Conservation (phyloP, 1,140 invertebrate genomes). For the Drosophila parabipectinata region DNA sequence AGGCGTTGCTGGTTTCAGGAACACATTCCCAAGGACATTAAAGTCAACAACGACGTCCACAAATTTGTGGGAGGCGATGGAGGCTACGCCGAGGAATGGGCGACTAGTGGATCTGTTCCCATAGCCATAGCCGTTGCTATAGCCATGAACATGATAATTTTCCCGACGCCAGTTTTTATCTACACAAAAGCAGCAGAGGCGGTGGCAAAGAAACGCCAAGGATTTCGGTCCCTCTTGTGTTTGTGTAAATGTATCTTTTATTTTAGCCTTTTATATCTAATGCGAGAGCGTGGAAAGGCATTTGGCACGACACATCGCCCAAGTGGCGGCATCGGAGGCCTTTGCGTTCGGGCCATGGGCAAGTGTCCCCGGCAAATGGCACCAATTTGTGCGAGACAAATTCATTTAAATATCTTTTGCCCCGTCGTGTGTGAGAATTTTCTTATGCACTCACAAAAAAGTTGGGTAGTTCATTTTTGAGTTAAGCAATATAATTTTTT, state of each 20-base stretch:
- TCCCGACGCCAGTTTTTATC: constrained; percentile 82
- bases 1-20: constrained; percentile 30
- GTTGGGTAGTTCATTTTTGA: too few relatives aligned
- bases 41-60: constrained; percentile 38
- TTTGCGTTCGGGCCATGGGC: constrained; percentile 36
- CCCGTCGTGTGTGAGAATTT: constrained; percentile 25
- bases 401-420: constrained; percentile 79
- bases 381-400: constrained; percentile 82
- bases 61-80: constrained; percentile 42
- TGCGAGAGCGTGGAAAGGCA: constrained; percentile 72
- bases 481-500: too few relatives aligned
- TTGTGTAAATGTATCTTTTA: constrained; percentile 81
- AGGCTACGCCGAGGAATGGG: background rate
- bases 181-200: constrained; percentile 62
- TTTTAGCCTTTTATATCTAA: constrained; percentile 81
- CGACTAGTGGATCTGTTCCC: constrained; percentile 25
- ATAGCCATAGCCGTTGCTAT: constrained; percentile 47
- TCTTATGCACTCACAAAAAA: constrained; percentile 11
- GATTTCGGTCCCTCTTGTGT: constrained; percentile 38
- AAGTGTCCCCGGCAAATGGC: constrained; percentile 70
- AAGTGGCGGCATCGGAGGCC: constrained; percentile 65
- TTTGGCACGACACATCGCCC: constrained; percentile 79
- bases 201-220: constrained; percentile 38
- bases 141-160: constrained; percentile 81
- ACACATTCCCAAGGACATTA: constrained; percentile 46